These are phyloP conservation scores for Drosophila incognita DNA, from an alignment of 2,888 invertebrate species.

Conservation along the genomic window DNA sequence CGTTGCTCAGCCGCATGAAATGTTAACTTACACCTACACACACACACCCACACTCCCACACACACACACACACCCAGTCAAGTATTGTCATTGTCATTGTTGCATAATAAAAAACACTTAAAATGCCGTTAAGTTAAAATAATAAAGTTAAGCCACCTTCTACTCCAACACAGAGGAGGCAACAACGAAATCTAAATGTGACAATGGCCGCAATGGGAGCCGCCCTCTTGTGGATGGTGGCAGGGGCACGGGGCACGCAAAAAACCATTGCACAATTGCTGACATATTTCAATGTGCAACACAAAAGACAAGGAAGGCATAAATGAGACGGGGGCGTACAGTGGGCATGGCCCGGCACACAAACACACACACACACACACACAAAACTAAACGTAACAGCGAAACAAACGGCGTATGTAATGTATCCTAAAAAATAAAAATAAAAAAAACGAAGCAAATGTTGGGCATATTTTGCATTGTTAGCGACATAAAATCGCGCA, in stretches of 20 bases:
- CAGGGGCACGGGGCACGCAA: conserved; percentile 14
- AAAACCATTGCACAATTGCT: conserved; percentile 69
- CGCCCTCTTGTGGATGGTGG: not conserved
- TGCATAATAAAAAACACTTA: conserved; percentile 78
- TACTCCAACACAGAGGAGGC: conserved; percentile 46
- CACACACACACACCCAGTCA: conserved; percentile 6
- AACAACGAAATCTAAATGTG: conserved; percentile 78
- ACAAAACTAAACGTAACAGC: conserved; percentile 65
- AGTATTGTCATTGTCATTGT: conserved; percentile 33
- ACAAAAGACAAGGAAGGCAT: conserved; percentile 71
- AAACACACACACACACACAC: conserved; percentile 20
- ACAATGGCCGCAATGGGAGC: conserved; percentile 55
- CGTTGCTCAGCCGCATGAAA: conserved; percentile 55
- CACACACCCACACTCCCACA: conserved; percentile 35
- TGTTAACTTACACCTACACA: conserved; percentile 65
- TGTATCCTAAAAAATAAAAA: conserved; percentile 24
- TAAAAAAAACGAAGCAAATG: conserved; percentile 55
- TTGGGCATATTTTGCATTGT: conserved; percentile 78
- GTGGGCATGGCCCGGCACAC: conserved; percentile 19
- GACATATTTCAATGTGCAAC: conserved; percentile 76
- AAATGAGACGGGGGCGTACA: conserved; percentile 32
- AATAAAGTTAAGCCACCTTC: conserved; percentile 73
- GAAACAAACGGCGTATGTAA: conserved; percentile 30
- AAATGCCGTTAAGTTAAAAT: conserved; percentile 80
- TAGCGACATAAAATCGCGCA: conserved; percentile 66